Base-by-base conservation (phyloP, 2,888 invertebrate species). In the Malthinus flaveolus region DNA sequence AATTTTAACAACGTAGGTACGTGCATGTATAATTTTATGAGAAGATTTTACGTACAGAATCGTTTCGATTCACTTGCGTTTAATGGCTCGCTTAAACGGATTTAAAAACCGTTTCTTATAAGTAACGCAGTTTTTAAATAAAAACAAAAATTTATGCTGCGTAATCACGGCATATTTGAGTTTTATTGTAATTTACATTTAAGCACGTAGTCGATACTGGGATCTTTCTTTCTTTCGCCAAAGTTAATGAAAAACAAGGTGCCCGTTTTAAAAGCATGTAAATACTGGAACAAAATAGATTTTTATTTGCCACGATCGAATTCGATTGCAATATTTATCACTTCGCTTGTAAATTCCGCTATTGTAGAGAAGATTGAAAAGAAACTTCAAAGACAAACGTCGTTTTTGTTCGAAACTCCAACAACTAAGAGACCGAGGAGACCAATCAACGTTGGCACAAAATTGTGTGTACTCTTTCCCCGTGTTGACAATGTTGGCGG, bases 401-500 rank as follows among this genome's bases (percentile, higher is more conserved):
- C 61, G 69, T 68, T 61, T 66, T 69, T 71, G 69, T 72, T 73
- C 72, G 73, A 71, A 69, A 73, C 70, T 70, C 68, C 45, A 51
- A 56, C 45, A 51, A 56, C 47, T 35, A 32, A 65, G 66, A 64
- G 62, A 62, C 61, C 65, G 66, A 64, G 61, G 67, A 66, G 67
- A 72, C 75, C 78, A 77, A 76, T 76, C 76, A 74, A 70, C 68
- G 66, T 62, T 66, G 66, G 69, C 71, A 75, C 73, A 73, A 74
- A 73, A 75, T 75, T 75, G 74, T 75, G 67, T 69, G 63, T 68
- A 64, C 64, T 67, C 64, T 64, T 59, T 67, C 69, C 68, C 65
- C 68, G 66, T 78, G 77, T 78, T 78, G 78, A 78, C 77, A 77
- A 74, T 77, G 76, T 75, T 73, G 72, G 70, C 71, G 72, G 76